Conservation (phyloP, 2,797 vertebrate species). For the Sebastolobus altivelis region DNA sequence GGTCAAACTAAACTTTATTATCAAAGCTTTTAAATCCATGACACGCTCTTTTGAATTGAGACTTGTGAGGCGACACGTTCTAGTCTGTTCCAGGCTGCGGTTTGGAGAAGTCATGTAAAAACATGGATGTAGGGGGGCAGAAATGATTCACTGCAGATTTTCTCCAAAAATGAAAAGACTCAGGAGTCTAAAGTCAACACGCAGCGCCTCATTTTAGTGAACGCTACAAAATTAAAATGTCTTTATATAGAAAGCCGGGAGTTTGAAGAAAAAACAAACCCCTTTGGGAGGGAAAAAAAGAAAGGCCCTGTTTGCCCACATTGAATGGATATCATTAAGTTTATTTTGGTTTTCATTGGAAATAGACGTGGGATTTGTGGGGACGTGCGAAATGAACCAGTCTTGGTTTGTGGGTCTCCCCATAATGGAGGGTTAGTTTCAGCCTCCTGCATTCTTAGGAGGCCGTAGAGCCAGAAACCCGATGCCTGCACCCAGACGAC, state of each 20-base stretch:
- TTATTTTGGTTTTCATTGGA: slow-evolving; percentile 88
- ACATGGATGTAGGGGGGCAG: slow-evolving; percentile 40
- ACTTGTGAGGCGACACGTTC: slow-evolving; percentile 9
- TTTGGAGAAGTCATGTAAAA: slow-evolving; percentile 44
- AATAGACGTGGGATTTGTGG: slow-evolving; percentile 86
- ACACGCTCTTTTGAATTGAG: slow-evolving; percentile 21
- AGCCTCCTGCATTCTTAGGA: slow-evolving; percentile 82
- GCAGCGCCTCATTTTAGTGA: slow-evolving; percentile 65
- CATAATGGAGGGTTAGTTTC: slow-evolving; percentile 85
- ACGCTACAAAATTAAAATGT: slow-evolving; percentile 72
- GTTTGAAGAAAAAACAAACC: slow-evolving; percentile 75
- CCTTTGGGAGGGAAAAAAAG: slow-evolving; percentile 52
- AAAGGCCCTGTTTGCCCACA: slow-evolving; percentile 78
- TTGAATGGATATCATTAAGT: slow-evolving; percentile 87
- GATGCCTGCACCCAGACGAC: slow-evolving; percentile 82
- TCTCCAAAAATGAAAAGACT: slow-evolving; percentile 56
- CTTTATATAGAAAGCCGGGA: slow-evolving; percentile 78
- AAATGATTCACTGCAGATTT: slow-evolving; percentile 59
- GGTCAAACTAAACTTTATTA: background rate
- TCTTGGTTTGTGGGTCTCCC: slow-evolving; percentile 81
- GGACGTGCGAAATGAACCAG: slow-evolving; percentile 77
- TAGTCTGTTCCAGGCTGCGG: slow-evolving; percentile 11
- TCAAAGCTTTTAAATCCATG: slow-evolving; percentile 12
- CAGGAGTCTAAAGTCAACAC: slow-evolving; percentile 69
- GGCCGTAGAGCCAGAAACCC: slow-evolving; percentile 82